A percentile compares a stretch with the other conserved stretches of the same genome.
phyloP scores from a whole-genome alignment of 2,888 invertebrate genomes.

The Gerris lacustris region DNA sequence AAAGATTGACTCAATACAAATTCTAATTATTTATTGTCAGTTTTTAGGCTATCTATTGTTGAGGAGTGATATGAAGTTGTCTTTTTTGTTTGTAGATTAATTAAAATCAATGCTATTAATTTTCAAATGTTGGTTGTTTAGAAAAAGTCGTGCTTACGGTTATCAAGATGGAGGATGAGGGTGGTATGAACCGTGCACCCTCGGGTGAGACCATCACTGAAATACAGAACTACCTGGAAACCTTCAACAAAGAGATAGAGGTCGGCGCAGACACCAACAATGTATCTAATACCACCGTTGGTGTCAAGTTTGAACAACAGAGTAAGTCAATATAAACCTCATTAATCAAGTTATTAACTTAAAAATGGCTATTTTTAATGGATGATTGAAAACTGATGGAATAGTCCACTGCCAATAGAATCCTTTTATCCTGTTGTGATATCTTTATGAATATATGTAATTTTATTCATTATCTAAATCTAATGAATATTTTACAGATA shows the following conservation, averaged over 20 bases:
- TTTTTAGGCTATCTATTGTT: no score
- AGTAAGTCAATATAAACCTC: slow-evolving; percentile 13
- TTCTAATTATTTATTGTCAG: no score
- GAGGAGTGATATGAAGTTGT: no score
- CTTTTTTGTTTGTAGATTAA: not conserved
- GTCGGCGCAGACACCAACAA: slow-evolving; percentile 38
- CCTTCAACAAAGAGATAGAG: slow-evolving; percentile 69
- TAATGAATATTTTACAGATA: no score
- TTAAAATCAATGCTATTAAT: not conserved
- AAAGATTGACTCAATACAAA: no score
- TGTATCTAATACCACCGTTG: slow-evolving; percentile 9
- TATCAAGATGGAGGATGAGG: slow-evolving; percentile 25
- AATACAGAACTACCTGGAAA: slow-evolving; percentile 67
- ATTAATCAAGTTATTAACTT: no score
- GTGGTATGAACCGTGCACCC: slow-evolving; percentile 8
- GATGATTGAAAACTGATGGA: no score
- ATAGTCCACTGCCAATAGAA: no score
- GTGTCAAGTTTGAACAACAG: slow-evolving; percentile 23
- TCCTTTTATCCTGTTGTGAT: no score
- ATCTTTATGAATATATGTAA: no score
- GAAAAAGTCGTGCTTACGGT: slow-evolving; percentile 10
- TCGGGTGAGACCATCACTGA: slow-evolving; percentile 47
- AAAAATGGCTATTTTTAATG: no score
- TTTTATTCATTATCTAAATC: no score
- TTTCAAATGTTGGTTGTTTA: not conserved